Base-by-base conservation (phyloP, 2,797 vertebrate genomes). In the Gymnodraco acuticeps region DNA sequence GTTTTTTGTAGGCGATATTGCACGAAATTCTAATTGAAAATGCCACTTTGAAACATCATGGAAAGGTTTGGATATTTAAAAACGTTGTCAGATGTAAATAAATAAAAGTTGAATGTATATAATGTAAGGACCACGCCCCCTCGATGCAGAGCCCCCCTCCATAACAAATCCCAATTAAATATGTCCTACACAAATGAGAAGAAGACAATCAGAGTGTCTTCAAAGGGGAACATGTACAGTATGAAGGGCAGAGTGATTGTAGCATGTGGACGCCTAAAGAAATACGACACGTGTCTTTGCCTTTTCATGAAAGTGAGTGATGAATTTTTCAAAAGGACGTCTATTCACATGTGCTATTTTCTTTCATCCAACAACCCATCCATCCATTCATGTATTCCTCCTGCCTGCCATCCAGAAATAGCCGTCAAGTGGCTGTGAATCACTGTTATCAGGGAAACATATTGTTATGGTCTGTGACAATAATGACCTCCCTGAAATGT, bases 291-390 rank as follows among this genome's bases (percentile, higher is more conserved):
- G 41, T 13, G n/a, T 47, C n/a, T 75, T 45, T 47, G 58, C 58
- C 38, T 62, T 68, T 50, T 68, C 46, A 10, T 42, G 43, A 74
- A 19, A 59, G 43, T 7, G 7, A 64, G n/a, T 43, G 33, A 76
- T 78, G n/a, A 60, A 76, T 78, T 70, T 84, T 84, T 88, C 17
- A 75, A 65, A 23, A 77, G 33, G 8, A 38, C 8, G 1, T 9
- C 33, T 9, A 38, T 38, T 38, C 33, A 33, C 20, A 42, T 65
- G 33, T 67, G 58, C 59, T 46, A 50, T 60, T 53, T 70, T 8
- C n/a, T 10, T 12, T 31, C 62, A 69, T 64, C 64, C 58, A 51
- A 10, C 52, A 16, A 38, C 15, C 38, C 23, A 51, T 58, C 54
- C 59, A 46, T 43, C 27, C 64, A 45, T 52, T 19, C 51, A 38